A percentile compares a stretch with the other conserved stretches of the same genome.
Evolutionary conservation across 2,888 invertebrate genomes (phyloP).

Genomic region (Phengaris alcon): DNA sequence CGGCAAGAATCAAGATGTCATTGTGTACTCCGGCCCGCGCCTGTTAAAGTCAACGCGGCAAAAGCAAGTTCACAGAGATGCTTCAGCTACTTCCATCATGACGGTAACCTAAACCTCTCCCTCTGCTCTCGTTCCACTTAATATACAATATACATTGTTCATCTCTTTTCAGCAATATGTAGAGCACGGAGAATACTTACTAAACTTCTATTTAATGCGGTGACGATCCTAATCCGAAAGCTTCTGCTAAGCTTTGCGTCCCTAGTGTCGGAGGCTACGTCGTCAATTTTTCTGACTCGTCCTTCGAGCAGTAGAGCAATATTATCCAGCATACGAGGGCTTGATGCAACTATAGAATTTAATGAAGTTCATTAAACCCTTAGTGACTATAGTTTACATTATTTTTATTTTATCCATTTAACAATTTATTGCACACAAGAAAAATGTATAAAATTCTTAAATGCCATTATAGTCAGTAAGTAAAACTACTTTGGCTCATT

Average conservation of each 20-base stretch:
- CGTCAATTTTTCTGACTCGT: slow-evolving; percentile 48
- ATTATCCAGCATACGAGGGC: neutral
- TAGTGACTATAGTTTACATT: neutral
- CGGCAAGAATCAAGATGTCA: slow-evolving; percentile 56
- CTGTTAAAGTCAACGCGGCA: neutral
- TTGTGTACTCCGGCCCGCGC: slow-evolving; percentile 50
- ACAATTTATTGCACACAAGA: too few relatives aligned
- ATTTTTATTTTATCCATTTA: too few relatives aligned
- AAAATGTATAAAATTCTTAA: too few relatives aligned
- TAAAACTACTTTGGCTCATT: too few relatives aligned
- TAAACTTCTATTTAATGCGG: neutral
- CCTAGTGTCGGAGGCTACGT: slow-evolving; percentile 68
- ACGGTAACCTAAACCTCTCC: neutral
- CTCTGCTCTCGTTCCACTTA: neutral
- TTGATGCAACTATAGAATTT: neutral
- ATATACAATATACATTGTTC: neutral
- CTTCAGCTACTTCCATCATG: neutral
- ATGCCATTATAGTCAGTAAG: neutral
- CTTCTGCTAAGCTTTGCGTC: slow-evolving; percentile 47
- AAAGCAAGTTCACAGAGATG: neutral
- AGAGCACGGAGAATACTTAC: neutral
- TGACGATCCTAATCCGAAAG: slow-evolving; percentile 12
- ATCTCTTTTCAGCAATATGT: neutral
- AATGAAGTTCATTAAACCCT: neutral
- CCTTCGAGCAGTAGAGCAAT: neutral